Base-by-base conservation (phyloP, 2,888 invertebrate species). In the Drosophila testacea region DNA sequence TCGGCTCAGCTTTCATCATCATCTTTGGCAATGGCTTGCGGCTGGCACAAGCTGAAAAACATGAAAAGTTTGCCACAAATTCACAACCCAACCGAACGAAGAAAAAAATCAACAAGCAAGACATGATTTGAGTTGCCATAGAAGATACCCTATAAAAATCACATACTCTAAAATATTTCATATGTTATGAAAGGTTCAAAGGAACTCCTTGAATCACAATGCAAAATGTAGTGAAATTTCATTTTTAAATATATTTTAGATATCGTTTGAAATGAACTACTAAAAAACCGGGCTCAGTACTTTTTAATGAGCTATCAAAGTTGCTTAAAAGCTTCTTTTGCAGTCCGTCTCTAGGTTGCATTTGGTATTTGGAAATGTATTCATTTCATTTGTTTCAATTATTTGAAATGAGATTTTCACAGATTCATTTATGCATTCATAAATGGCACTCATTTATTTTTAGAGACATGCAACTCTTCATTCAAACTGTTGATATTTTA, bases 1-100 rank as follows among this genome's bases (percentile, higher is more conserved):
- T 34, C 41, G 32, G 22, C 73, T 73, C 74, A 47, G 73, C 59
- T 75, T 76, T 73, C 74, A 78, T 76, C 78, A 78, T 63, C 74
- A 77, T 72, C 55, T 54, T 73, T 78, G 74, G 69, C 75, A 60
- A 64, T 59, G 60, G 66, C 74, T 66, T 54, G 74, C 48, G 76
- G 76, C 74, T 55, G 59, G 28, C 39, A 48, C 47, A 64, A 51
- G 56, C 77, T 69, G 22, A 64, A 65, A 64, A 64, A 73, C 79
- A 69, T 69, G 64, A 51, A 76, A 76, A 73, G 44, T 73, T 76
- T 60, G 44, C 77, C 68, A 42, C 73, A 75, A 60, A 55, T 63
- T 62, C 73, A 47, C 50, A 75, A 42, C 50, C 56, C 59, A 74
- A 48, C 30, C 70, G 41, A 56, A 51, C 16, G 16, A 16, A 16